A percentile compares a stretch with the other conserved stretches of the same genome.
These are phyloP conservation scores for Scortum barcoo DNA, from an alignment of 2,113 vertebrate genomes.

Conservation along the genomic window DNA sequence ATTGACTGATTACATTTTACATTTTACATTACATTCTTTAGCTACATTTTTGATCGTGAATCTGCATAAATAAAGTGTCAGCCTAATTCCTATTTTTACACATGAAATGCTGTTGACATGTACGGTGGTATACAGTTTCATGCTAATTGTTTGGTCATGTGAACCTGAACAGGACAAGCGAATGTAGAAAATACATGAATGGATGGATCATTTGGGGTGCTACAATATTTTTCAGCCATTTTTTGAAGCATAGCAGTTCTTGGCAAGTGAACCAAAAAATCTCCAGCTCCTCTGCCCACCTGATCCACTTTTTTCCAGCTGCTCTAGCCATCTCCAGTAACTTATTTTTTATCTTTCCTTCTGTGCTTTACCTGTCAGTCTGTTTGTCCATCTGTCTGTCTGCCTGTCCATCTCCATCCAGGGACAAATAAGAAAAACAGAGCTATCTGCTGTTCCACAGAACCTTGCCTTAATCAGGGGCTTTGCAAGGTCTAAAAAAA, in stretches of 20 bases:
- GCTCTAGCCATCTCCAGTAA: neutral
- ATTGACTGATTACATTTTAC: neutral
- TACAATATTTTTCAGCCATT: conserved; percentile 6
- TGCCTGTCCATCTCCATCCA: conserved; percentile 27
- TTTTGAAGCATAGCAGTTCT: neutral
- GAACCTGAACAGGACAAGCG: neutral
- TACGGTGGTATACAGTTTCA: neutral
- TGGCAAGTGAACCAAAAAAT: conserved; percentile 5
- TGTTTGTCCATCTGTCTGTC: conserved; percentile 29
- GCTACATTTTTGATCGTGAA: neutral
- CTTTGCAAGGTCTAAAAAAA: conserved; percentile 58
- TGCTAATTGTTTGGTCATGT: neutral
- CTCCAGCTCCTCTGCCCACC: neutral
- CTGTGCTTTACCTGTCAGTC: conserved; percentile 24
- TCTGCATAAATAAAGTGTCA: neutral
- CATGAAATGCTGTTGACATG: neutral
- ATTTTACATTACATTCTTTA: too few species aligned
- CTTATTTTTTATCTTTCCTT: conserved; percentile 13
- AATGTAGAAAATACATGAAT: neutral
- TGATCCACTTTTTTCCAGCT: neutral
- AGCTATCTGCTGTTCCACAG: conserved; percentile 44
- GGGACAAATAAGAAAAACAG: conserved; percentile 48
- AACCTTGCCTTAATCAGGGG: conserved; percentile 55
- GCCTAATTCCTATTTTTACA: neutral
- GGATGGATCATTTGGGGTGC: neutral